Percentiles rank a stretch among this genome's conserved stretches.
phyloP scores from a whole-genome alignment of 2,888 invertebrate species.

The Idaea biselata region DNA sequence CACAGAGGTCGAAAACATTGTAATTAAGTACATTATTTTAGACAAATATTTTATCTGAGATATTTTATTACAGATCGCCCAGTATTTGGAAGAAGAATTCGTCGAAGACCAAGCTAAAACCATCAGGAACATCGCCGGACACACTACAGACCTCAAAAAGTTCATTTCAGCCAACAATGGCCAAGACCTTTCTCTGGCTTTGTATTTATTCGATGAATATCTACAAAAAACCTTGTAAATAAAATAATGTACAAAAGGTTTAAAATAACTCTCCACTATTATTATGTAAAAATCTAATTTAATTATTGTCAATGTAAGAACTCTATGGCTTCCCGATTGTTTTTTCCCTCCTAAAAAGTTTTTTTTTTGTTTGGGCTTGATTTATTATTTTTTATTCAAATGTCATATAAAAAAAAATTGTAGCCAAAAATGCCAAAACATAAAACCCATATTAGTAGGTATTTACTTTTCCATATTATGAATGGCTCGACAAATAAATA shows the following conservation, averaged over 20 bases:
- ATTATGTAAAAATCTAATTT: not conserved
- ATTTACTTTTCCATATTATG: not conserved
- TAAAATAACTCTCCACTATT: not conserved
- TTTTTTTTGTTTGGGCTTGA: too few relatives aligned
- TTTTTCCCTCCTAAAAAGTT: not conserved
- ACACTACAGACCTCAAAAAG: conserved; percentile 85
- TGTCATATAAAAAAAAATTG: too few relatives aligned
- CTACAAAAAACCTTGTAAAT: conserved; percentile 63
- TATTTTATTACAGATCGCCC: conserved; percentile 75
- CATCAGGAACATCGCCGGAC: conserved; percentile 86
- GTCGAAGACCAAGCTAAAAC: conserved; percentile 84
- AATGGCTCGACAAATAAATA: not conserved
- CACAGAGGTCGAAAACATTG: too few relatives aligned
- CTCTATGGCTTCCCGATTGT: too few relatives aligned
- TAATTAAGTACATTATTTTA: too few relatives aligned
- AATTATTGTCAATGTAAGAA: not conserved
- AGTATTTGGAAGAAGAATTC: conserved; percentile 89
- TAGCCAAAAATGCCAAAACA: too few relatives aligned
- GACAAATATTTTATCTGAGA: not conserved
- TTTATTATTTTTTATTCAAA: too few relatives aligned
- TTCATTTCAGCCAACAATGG: conserved; percentile 77
- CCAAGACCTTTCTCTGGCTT: conserved; percentile 82
- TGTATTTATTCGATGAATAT: conserved; percentile 89
- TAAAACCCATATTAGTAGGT: too few relatives aligned
- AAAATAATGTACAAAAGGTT: not conserved